These are phyloP conservation scores for Paralichthys olivaceus DNA, from an alignment of 2,113 vertebrate species.

Conservation along the genomic window DNA sequence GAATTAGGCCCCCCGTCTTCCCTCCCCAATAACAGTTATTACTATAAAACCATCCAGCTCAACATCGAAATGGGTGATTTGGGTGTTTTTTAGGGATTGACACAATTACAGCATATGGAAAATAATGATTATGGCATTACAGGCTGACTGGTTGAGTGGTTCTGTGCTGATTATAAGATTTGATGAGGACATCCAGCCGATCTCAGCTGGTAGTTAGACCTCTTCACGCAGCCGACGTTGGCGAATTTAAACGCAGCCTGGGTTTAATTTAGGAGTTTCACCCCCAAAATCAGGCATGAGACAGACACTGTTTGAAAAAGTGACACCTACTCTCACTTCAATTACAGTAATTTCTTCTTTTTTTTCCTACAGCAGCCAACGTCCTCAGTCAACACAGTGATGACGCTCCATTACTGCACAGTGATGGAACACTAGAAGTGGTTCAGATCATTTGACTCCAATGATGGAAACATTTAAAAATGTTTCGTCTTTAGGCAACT, in stretches of 20 bases:
- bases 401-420: background rate
- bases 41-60: constrained; percentile 40
- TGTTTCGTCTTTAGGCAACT: too few species aligned
- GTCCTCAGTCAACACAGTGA: constrained; percentile 23
- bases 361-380: background rate
- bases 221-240: constrained; percentile 14
- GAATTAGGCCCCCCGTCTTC: constrained; percentile 38
- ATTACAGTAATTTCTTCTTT: constrained; percentile 46
- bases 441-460: background rate
- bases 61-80: constrained; percentile 48
- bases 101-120: constrained; percentile 44
- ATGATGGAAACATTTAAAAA: background rate
- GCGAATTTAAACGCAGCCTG: constrained; percentile 44
- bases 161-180: constrained; percentile 55
- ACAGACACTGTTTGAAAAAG: constrained; percentile 45
- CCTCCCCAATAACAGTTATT: constrained; percentile 70
- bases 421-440: background rate
- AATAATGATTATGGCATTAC: constrained; percentile 74
- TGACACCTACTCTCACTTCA: constrained; percentile 51
- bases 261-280: constrained; percentile 58
- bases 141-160: constrained; percentile 38
- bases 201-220: constrained; percentile 41
- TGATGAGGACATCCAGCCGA: constrained; percentile 35
- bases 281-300: constrained; percentile 38
- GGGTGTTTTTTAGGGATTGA: constrained; percentile 49